phyloP scores from a whole-genome alignment of 2,888 invertebrate species.

The Lycocerus yunnanus region DNA sequence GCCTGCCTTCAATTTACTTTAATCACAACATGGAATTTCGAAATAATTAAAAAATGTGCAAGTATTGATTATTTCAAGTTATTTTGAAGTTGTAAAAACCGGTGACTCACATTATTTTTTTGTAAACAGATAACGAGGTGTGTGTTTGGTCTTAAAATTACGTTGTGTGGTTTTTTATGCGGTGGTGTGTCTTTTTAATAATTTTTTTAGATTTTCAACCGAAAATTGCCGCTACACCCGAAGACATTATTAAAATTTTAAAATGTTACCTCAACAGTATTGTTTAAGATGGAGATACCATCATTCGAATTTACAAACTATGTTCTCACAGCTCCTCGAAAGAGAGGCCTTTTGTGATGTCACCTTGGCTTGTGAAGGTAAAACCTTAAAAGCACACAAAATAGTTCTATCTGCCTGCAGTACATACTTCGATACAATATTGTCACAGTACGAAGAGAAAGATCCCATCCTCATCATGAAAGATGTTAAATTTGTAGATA shows the following conservation, averaged over 20 bases:
- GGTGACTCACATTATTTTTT: slow-evolving; percentile 46
- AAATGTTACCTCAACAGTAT: slow-evolving; percentile 86
- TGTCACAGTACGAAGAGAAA: slow-evolving; percentile 79
- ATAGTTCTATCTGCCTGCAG: slow-evolving; percentile 92
- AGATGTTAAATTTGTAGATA: slow-evolving; percentile 88
- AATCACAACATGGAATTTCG: slow-evolving; percentile 42
- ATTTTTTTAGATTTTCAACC: slow-evolving; percentile 14
- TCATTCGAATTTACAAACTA: slow-evolving; percentile 86
- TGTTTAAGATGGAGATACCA: slow-evolving; percentile 93
- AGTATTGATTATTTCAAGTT: slow-evolving; percentile 53
- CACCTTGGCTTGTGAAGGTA: slow-evolving; percentile 85
- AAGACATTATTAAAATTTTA: slow-evolving; percentile 41
- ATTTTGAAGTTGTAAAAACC: slow-evolving; percentile 48
- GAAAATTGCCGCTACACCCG: slow-evolving; percentile 22
- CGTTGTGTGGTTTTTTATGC: slow-evolving; percentile 23
- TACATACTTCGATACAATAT: slow-evolving; percentile 86
- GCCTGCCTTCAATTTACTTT: slow-evolving; percentile 36
- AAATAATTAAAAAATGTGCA: slow-evolving; percentile 42
- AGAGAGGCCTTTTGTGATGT: slow-evolving; percentile 90
- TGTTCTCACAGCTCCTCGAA: slow-evolving; percentile 86
- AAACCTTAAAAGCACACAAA: slow-evolving; percentile 77
- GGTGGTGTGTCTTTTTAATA: slow-evolving; percentile 21
- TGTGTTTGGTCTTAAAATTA: slow-evolving; percentile 25
- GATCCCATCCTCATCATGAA: slow-evolving; percentile 86
- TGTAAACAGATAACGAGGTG: slow-evolving; percentile 31